A percentile compares a stretch with the other conserved stretches of the same genome.
Conservation (phyloP, 2,888 invertebrate species). For the Cepaea hortensis region DNA sequence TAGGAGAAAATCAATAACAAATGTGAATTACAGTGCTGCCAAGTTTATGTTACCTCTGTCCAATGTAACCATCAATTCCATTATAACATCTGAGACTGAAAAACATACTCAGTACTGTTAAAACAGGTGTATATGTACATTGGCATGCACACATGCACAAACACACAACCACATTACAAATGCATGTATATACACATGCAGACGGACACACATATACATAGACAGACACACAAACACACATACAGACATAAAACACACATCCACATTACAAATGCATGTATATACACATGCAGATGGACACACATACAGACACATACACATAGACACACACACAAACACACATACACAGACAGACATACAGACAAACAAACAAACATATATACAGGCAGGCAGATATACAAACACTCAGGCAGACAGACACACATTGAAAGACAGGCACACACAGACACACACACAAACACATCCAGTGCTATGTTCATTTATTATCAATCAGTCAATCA, state of each 20-base stretch:
- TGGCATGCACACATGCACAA: not conserved
- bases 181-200: not conserved
- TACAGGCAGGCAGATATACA: not conserved
- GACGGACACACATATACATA: not conserved
- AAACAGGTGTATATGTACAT: not conserved
- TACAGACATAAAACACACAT: not conserved
- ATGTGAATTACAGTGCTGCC: not conserved
- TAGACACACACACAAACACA: not conserved
- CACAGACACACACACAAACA: not conserved
- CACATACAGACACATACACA: not conserved
- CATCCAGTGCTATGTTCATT: not conserved
- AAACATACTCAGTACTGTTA: not conserved
- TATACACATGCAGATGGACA: not conserved
- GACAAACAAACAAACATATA: not conserved
- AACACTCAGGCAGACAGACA: not conserved
- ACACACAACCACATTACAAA: not conserved
- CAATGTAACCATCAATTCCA: slow-evolving; percentile 41
- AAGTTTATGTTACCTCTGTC: slow-evolving; percentile 31
- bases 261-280: not conserved
- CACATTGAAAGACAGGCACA: not conserved
- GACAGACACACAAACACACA: not conserved
- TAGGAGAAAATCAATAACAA: slow-evolving; percentile 8
- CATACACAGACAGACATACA: not conserved
- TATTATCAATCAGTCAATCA: no score
- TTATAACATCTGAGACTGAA: slow-evolving; percentile 46